A percentile compares a stretch with the other conserved stretches of the same genome.
Conservation (phyloP, 2,888 invertebrate genomes). For the Serripes groenlandicus region DNA sequence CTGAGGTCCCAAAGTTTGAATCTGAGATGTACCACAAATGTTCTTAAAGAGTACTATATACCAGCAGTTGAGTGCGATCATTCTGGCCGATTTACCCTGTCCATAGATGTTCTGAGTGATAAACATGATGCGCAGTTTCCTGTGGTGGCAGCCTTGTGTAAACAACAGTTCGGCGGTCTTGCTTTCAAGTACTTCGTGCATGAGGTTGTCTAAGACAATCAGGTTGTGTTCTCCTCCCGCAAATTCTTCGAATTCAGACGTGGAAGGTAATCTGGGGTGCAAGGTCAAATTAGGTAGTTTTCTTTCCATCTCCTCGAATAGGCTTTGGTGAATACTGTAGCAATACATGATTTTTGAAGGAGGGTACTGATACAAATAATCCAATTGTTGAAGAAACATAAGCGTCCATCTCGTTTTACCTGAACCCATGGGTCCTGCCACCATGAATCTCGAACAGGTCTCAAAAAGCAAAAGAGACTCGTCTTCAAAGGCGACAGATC, state of each 20-base stretch:
- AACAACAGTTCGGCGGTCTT: too few species aligned
- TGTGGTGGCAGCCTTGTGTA: slow-evolving; percentile 49
- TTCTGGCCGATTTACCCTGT: slow-evolving; percentile 47
- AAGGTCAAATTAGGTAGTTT: slow-evolving; percentile 23
- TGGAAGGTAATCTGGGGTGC: slow-evolving; percentile 25
- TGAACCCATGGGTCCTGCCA: slow-evolving; percentile 10
- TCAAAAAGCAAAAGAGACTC: slow-evolving; percentile 44
- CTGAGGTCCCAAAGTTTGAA: slow-evolving; percentile 32
- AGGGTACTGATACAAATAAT: not conserved
- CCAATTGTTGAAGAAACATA: slow-evolving; percentile 22
- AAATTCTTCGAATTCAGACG: slow-evolving; percentile 24
- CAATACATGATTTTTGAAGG: slow-evolving; percentile 13
- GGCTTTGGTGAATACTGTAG: slow-evolving; percentile 5
- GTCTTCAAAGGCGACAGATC: too few species aligned
- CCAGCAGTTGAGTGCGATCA: slow-evolving; percentile 44
- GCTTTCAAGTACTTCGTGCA: too few species aligned
- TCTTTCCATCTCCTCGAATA: too few species aligned
- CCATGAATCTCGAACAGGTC: slow-evolving; percentile 57
- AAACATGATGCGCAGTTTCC: slow-evolving; percentile 39
- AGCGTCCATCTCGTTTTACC: slow-evolving; percentile 27
- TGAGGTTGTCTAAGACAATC: too few species aligned
- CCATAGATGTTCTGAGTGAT: slow-evolving; percentile 52
- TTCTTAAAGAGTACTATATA: slow-evolving; percentile 42
- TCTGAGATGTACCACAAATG: slow-evolving; percentile 37
- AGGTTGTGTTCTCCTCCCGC: not conserved